Percentiles rank a stretch among this genome's conserved stretches.
Evolutionary conservation across 2,888 invertebrate species (phyloP).

Genomic region (Polydrusus pterygomalis): DNA sequence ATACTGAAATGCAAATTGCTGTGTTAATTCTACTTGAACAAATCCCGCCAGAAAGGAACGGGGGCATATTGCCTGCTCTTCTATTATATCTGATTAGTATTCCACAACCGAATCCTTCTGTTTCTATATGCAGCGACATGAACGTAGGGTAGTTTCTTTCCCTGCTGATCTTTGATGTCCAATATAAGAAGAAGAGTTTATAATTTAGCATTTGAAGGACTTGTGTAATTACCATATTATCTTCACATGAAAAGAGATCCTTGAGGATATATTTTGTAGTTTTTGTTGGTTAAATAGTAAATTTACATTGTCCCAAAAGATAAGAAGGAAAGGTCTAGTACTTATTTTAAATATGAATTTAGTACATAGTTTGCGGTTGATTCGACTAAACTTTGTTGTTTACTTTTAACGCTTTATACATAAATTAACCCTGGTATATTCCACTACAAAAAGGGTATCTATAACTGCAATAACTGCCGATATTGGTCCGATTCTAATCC

Average conservation of each 20-base stretch:
- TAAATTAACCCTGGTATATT: too few relatives aligned
- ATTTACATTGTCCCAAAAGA: too few relatives aligned
- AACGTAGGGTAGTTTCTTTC: slow-evolving; percentile 40
- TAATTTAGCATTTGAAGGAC: slow-evolving; percentile 11
- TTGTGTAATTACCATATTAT: background rate
- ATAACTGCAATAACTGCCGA: too few relatives aligned
- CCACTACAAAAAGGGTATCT: too few relatives aligned
- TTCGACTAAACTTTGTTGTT: too few relatives aligned
- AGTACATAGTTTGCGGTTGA: too few relatives aligned
- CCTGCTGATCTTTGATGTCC: slow-evolving; percentile 44
- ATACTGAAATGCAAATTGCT: slow-evolving; percentile 65
- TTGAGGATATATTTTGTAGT: background rate
- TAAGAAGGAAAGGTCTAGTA: too few relatives aligned
- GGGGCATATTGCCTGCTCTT: slow-evolving; percentile 40
- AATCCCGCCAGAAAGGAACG: slow-evolving; percentile 53
- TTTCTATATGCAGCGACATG: slow-evolving; percentile 59
- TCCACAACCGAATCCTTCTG: slow-evolving; percentile 63
- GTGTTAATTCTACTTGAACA: slow-evolving; percentile 64
- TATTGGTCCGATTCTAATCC: too few relatives aligned
- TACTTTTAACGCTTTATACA: too few relatives aligned
- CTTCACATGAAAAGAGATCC: background rate
- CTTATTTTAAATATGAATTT: too few relatives aligned
- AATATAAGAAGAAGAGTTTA: slow-evolving; percentile 32
- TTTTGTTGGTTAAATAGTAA: too few relatives aligned
- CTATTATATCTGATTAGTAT: slow-evolving; percentile 66